Evolutionary conservation across 2,113 vertebrate species (phyloP).

Genomic region (Macrotus californicus): DNA sequence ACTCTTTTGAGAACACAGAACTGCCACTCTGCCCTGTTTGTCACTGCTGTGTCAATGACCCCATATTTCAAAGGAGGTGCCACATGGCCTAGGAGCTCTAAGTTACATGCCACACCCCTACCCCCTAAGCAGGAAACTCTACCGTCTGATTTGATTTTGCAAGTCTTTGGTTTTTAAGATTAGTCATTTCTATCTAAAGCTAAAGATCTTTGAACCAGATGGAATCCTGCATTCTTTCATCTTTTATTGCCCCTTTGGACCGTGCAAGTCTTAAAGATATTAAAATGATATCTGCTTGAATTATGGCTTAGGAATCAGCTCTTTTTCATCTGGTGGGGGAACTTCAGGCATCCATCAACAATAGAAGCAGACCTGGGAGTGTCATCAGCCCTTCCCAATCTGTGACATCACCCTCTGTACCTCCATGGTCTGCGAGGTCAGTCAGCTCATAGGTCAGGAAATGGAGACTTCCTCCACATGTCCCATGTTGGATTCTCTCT

Average conservation of each 20-base stretch:
- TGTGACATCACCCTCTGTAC: background rate
- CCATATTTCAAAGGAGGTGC: background rate
- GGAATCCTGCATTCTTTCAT: background rate
- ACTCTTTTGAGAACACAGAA: background rate
- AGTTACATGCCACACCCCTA: background rate
- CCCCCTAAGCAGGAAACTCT: background rate
- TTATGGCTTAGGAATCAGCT: background rate
- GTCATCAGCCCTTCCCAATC: background rate
- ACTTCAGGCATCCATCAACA: background rate
- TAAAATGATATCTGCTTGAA: background rate
- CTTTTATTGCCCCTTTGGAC: background rate
- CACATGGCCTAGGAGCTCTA: background rate
- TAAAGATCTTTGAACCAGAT: background rate
- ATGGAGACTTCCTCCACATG: slow-evolving; percentile 2
- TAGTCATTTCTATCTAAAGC: background rate
- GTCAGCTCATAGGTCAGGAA: background rate
- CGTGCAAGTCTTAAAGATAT: background rate
- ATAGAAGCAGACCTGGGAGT: background rate
- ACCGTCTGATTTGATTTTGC: background rate
- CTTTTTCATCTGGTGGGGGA: background rate
- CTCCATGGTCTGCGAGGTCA: background rate
- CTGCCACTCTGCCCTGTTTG: background rate
- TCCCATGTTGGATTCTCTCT: background rate
- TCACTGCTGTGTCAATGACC: background rate
- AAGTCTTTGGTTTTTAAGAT: background rate